A percentile compares a stretch with the other conserved stretches of the same genome.
Evolutionary conservation across 1,140 invertebrate genomes (phyloP).

Genomic region (Dendroctonus ponderosae): DNA sequence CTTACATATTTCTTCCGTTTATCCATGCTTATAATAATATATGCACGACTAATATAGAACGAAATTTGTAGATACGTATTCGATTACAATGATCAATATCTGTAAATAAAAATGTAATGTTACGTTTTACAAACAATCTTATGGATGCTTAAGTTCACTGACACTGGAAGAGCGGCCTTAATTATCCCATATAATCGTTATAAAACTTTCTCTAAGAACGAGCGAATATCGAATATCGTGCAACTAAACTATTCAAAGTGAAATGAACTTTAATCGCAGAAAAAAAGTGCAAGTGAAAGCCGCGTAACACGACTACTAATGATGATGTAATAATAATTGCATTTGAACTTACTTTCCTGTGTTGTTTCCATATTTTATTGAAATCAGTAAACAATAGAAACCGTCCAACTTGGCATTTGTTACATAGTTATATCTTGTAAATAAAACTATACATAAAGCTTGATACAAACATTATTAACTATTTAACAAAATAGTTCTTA

Average conservation of each 20-base stretch:
- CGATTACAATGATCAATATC: too few relatives aligned
- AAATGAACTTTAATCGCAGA: conserved; percentile 26
- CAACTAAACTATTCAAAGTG: conserved; percentile 24
- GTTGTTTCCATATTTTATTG: background rate
- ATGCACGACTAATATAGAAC: too few relatives aligned
- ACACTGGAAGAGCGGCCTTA: conserved; percentile 10
- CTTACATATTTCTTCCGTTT: too few relatives aligned
- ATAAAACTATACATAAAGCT: too few relatives aligned
- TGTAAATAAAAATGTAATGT: background rate
- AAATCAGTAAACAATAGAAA: background rate
- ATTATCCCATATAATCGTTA: conserved; percentile 17
- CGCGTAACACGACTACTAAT: conserved; percentile 10
- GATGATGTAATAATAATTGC: conserved; percentile 18
- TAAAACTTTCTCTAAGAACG: conserved; percentile 23
- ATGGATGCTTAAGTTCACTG: conserved; percentile 10
- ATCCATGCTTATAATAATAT: too few relatives aligned
- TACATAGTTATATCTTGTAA: too few relatives aligned
- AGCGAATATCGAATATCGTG: conserved; percentile 19
- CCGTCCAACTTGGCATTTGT: too few relatives aligned
- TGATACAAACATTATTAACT: too few relatives aligned
- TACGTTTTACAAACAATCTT: conserved; percentile 3
- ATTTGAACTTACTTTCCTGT: conserved; percentile 12
- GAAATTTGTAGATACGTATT: too few relatives aligned
- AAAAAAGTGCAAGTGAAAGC: conserved; percentile 29
- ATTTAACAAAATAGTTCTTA: too few relatives aligned